Percentiles rank a stretch among this genome's conserved stretches.
Evolutionary conservation across 2,797 vertebrate genomes (phyloP).

Genomic region (Galaxias olidus): DNA sequence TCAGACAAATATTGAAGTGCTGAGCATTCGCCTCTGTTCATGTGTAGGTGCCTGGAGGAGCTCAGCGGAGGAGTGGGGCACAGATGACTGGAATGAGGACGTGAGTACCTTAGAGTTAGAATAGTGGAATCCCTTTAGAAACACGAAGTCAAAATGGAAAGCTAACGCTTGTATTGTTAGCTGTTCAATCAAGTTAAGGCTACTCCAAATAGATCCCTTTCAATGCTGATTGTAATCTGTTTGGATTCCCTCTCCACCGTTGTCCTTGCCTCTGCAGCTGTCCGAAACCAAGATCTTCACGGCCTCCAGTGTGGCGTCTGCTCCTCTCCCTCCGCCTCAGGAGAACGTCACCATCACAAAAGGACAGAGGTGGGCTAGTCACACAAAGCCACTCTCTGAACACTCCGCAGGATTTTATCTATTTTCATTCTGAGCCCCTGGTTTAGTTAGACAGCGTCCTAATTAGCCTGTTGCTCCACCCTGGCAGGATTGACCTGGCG

Average conservation of each 20-base stretch:
- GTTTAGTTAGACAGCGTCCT: background rate
- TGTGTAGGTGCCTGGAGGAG: slow-evolving; percentile 91
- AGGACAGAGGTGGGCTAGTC: slow-evolving; percentile 84
- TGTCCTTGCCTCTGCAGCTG: slow-evolving; percentile 75
- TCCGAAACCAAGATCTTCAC: slow-evolving; percentile 99
- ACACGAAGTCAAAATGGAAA: background rate
- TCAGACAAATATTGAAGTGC: slow-evolving; percentile 5
- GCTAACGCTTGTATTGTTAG: background rate
- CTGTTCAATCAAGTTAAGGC: background rate
- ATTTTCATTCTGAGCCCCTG: background rate
- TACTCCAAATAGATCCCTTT: background rate
- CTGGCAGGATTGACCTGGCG: slow-evolving; percentile 91
- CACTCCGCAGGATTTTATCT: background rate
- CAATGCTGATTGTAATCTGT: slow-evolving; percentile 2
- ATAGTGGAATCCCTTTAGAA: background rate
- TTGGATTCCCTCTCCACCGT: background rate
- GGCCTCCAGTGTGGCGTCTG: slow-evolving; percentile 90
- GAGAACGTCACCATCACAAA: slow-evolving; percentile 99
- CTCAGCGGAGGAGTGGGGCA: slow-evolving; percentile 95
- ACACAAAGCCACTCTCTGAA: background rate
- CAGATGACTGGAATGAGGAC: slow-evolving; percentile 99
- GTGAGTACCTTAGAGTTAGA: slow-evolving; percentile 72
- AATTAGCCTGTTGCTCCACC: background rate
- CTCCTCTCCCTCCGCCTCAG: slow-evolving; percentile 85
- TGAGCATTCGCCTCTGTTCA: slow-evolving; percentile 27